Base-by-base conservation (phyloP, 2,888 invertebrate genomes). In the Phalangium opilio region DNA sequence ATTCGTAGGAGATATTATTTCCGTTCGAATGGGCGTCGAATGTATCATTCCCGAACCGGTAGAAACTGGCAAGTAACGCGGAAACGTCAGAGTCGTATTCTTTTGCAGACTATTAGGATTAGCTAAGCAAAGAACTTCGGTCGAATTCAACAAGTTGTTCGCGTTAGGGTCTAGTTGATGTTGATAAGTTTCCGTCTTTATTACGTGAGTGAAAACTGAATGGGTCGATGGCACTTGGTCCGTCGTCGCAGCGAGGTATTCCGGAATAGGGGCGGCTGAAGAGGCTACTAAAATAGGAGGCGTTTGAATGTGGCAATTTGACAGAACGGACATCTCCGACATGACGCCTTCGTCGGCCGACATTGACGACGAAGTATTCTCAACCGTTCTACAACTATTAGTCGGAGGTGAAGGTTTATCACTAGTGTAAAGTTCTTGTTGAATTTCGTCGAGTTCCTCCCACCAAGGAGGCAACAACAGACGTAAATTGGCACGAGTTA, bases 381-480 rank as follows among this genome's bases (percentile, higher is more conserved):
- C 27, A 27, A 27, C 27, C 8, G 27, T 4, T 27, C 27, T 27
- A 27, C 27, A 27, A 8, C 8, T 27, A 27, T 27, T 27, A 27
- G 27, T 8, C n/a, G 38, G 38, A 12, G 38, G 38, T n/a, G n/a
- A n/a, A 27, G 27, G 27, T 27, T 27, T 27, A 27, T 27, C 27
- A 38, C 38, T 38, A 38, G 38, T 17, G 18, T 17, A 18, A 38
- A 38, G 38, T 27, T 27, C 27, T 8, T 27, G 27, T 27, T 27
- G 27, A 27, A 27, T 8, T 7, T 27, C 48, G 14, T 82, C 85
- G 50, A 95, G 67, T 68, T 96, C 95, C 61, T 95, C 96, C 70
- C 83, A 85, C 95, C 96, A 96, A 0, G 95, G 96, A 14, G 93
- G 90, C 62, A 83, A 77, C 56, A 93, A 71, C 20, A 96, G 74